Percentiles rank a stretch among this genome's conserved stretches.
phyloP scores from a whole-genome alignment of 2,797 vertebrate genomes.

The Megaceryle alcyon region DNA sequence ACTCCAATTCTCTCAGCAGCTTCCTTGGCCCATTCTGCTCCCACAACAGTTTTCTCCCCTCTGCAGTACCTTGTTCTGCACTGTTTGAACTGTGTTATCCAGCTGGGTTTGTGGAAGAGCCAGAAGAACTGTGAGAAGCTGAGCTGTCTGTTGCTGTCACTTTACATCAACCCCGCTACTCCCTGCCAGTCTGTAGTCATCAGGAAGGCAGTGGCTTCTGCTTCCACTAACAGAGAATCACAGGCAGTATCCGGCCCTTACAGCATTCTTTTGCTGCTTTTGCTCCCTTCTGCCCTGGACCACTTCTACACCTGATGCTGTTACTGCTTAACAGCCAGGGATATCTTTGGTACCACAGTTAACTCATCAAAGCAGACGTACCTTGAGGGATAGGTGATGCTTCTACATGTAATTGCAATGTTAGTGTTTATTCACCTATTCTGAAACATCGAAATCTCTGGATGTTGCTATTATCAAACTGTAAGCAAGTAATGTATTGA shows the following conservation, averaged over 20 bases:
- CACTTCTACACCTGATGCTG: not conserved
- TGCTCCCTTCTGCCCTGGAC: not conserved
- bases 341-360: not conserved
- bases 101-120: not conserved
- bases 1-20: not conserved
- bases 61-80: not conserved
- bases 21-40: not conserved
- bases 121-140: not conserved
- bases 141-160: not conserved
- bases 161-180: rapidly evolving
- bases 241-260: not conserved
- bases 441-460: not conserved
- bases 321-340: not conserved
- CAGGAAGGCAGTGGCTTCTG: not conserved
- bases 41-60: not conserved
- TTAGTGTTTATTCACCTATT: not conserved
- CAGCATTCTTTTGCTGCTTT: not conserved
- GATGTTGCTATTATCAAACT: not conserved
- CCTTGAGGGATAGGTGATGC: not conserved
- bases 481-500: not conserved
- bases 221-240: not conserved
- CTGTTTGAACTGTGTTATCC: not conserved
- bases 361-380: not conserved
- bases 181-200: rapidly evolving
- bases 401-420: not conserved